Evolutionary conservation across 1,140 invertebrate species (phyloP), one percentile per base, ranked within the genome.

Genomic region (Drosophila hydei): DNA sequence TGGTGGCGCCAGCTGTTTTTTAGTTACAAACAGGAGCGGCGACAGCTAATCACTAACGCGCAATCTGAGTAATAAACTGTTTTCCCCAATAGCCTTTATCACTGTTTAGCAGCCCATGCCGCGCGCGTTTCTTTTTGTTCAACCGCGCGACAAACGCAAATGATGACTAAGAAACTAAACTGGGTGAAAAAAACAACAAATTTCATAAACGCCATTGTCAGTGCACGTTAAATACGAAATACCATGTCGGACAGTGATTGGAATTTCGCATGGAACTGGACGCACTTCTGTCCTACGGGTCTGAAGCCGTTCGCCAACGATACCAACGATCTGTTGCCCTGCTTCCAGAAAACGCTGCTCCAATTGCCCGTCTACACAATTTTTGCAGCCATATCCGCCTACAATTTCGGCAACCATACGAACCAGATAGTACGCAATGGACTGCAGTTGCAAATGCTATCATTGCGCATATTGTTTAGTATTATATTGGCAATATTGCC

Each of bases 311-410:
- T 95, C 92, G 94, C 95, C 85, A 91, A 93, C 14, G 85, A 92
- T n/a, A 93, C 93, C 6, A 94, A 94, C 78, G 95, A 97, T 91
- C 93, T 97, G 75, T 94, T 96, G 72, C 92, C 94, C 45, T 98
- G 97, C 90, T 97, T 97, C 89, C 96, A 97, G 91, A 94, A 96
- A 85, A 88, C 97, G 42, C 94, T 94, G 73, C 92, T 96, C 43
- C 93, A 95, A 90, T 93, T 96, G 61, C 96, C 96, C 21, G 89
- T 95, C 30, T 94, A 95, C 68, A 93, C 93, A 43, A 91, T 96
- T 18, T 92, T 97, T 65, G 94, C 95, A 6, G 92, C 95, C 19
- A 88, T 94, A 48, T 97, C 96, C 27, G 94, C 95, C 1, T 97
- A 95, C 92, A 95, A 96, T 90, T 94, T 95, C 69, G 96, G 96